Evolutionary conservation across 2,888 invertebrate genomes (phyloP).

Genomic region (Ormyrus nitidulus): DNA sequence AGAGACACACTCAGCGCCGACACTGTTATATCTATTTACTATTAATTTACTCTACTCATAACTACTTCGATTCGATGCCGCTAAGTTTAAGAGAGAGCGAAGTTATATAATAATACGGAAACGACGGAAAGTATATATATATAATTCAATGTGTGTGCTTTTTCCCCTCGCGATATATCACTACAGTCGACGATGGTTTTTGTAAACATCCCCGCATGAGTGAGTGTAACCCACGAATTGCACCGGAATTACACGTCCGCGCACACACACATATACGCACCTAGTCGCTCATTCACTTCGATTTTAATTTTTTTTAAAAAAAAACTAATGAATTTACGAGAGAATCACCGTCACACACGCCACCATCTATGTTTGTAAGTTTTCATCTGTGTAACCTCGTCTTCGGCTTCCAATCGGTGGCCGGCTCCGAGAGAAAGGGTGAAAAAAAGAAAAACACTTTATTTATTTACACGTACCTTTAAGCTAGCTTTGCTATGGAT

Average conservation of each 20-base stretch:
- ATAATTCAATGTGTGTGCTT: conserved; percentile 10
- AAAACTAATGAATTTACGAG: conserved; percentile 8
- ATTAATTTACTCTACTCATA: conserved; percentile 17
- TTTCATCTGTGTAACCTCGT: conserved; percentile 48
- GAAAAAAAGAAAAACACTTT: conserved; percentile 13
- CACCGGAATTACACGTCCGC: conserved; percentile 38
- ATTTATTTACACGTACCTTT: conserved; percentile 14
- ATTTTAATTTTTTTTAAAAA: conserved; percentile 21
- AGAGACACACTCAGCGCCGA: conserved; percentile 6
- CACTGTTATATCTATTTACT: conserved; percentile 23
- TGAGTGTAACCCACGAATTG: conserved; percentile 44
- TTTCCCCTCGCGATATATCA: neutral
- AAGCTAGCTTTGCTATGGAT: neutral
- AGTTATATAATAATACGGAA: neutral
- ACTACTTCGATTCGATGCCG: conserved; percentile 29
- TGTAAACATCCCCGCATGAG: conserved; percentile 53
- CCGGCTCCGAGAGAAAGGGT: neutral
- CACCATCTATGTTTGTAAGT: conserved; percentile 35
- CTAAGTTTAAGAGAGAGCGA: conserved; percentile 21
- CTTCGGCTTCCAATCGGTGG: conserved; percentile 27
- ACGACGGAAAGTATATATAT: conserved; percentile 18
- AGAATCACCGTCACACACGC: neutral
- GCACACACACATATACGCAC: conserved; percentile 49
- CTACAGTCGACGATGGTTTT: conserved; percentile 24
- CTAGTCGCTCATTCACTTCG: conserved; percentile 39